Percentiles rank a stretch among this genome's conserved stretches.
phyloP scores from a whole-genome alignment of 2,888 invertebrate genomes.

The Diloba caeruleocephala region DNA sequence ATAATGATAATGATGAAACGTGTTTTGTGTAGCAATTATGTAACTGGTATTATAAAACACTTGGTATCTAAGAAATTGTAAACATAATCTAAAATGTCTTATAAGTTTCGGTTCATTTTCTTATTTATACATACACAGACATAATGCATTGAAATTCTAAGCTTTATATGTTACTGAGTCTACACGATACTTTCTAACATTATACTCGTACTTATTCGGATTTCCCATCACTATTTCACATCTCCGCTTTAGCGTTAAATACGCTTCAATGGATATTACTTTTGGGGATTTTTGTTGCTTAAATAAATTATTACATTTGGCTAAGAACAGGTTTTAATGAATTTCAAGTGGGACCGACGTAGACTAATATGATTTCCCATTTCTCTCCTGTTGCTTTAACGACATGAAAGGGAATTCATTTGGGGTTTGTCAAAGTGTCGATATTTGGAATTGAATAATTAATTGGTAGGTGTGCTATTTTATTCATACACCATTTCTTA shows the following conservation, averaged over 20 bases:
- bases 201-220: no score
- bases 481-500: conserved; percentile 29
- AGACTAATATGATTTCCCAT: conserved; percentile 75
- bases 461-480: conserved; percentile 45
- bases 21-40: no score
- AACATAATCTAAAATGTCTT: no score
- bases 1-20: no score
- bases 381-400: conserved; percentile 70
- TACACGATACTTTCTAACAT: no score
- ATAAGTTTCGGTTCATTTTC: no score
- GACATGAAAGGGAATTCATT: conserved; percentile 79
- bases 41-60: no score
- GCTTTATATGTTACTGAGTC: no score
- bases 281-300: conserved; percentile 85
- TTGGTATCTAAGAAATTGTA: no score
- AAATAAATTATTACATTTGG: conserved; percentile 87
- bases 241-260: conserved; percentile 75
- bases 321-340: conserved; percentile 86
- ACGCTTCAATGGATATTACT: conserved; percentile 86
- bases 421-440: conserved; percentile 67
- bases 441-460: conserved; percentile 60
- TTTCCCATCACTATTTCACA: conserved; percentile 58
- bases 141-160: no score
- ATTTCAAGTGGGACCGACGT: conserved; percentile 75
- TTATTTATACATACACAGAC: no score